phyloP scores from a whole-genome alignment of 92 coral and sea anemone species.

The Muricea muricata region DNA sequence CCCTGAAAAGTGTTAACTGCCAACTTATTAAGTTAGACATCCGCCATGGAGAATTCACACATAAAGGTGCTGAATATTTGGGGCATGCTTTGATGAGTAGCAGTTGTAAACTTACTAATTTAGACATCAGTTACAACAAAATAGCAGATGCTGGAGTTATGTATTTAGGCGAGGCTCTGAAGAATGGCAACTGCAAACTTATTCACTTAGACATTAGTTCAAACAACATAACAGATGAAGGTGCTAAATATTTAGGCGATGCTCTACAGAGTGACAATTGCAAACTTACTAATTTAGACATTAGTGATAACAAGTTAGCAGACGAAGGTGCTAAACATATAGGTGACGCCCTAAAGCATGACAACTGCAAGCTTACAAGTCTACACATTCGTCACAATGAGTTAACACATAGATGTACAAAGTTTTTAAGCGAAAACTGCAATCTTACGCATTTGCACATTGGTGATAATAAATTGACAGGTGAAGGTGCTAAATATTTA shows the following conservation, averaged over 20 bases:
- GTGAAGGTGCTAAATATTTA: not conserved
- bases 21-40: not conserved
- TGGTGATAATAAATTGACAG: not conserved
- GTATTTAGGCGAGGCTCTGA: not conserved
- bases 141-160: not conserved
- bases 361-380: not conserved
- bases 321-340: not conserved
- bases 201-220: not conserved
- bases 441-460: not conserved
- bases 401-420: not conserved
- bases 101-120: slow-evolving; percentile 4
- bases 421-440: not conserved
- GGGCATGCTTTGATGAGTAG: not conserved
- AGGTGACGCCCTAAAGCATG: not conserved
- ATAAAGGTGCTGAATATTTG: slow-evolving; percentile 15
- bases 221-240: not conserved
- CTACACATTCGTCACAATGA: not conserved
- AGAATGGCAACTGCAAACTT: slow-evolving; percentile 10
- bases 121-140: not conserved
- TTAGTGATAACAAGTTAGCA: not conserved
- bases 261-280: not conserved
- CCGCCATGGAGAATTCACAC: not conserved
- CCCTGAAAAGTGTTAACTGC: not conserved
- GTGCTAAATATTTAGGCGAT: not conserved
- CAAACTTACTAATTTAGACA: not conserved